phyloP scores from a whole-genome alignment of 2,113 vertebrate species.

The Hirundichthys speculiger region DNA sequence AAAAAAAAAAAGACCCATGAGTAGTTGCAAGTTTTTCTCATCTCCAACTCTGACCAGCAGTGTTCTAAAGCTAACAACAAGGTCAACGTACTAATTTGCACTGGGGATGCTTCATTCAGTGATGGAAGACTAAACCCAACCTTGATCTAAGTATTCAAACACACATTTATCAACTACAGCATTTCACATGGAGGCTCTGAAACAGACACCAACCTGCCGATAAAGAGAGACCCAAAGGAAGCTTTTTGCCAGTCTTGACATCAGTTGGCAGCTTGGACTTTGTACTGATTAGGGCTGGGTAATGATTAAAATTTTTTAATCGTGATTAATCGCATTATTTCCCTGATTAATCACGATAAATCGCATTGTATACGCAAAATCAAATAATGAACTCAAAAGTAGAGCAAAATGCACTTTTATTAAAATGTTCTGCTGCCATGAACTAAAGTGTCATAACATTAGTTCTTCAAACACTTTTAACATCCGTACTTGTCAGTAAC shows the following conservation, averaged over 20 bases:
- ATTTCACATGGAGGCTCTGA: constrained; percentile 3
- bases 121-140: neutral
- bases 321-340: no score
- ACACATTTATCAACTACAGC: neutral
- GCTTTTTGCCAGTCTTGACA: constrained; percentile 10
- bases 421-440: no score
- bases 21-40: neutral
- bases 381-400: no score
- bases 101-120: neutral
- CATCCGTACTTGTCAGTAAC: no score
- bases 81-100: neutral
- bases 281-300: no score
- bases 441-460: no score
- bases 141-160: constrained; percentile 1
- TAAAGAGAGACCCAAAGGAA: constrained; percentile 1
- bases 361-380: no score
- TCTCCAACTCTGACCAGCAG: neutral
- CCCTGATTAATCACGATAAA: no score
- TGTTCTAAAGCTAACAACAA: neutral
- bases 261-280: constrained; percentile 4
- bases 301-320: no score
- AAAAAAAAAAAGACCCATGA: no score
- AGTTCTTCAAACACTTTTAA: no score
- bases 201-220: neutral
- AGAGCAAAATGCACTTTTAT: no score